Evolutionary conservation across 1,140 invertebrate species (phyloP).

Genomic region (Cataglyphis hispanica): DNA sequence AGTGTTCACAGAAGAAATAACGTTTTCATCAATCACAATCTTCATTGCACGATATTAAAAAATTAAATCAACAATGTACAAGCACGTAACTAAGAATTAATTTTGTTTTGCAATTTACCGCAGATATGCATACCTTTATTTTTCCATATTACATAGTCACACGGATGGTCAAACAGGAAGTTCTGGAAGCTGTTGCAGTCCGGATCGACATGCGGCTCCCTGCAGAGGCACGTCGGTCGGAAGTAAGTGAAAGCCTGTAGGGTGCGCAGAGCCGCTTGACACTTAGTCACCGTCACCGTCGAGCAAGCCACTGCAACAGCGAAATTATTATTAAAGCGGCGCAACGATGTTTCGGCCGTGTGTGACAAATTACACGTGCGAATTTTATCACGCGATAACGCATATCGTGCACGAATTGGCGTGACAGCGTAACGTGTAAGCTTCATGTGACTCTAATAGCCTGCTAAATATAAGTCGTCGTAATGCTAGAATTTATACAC

Average conservation of each 20-base stretch:
- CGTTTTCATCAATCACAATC: background rate
- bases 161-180: slow-evolving; percentile 96
- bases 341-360: background rate
- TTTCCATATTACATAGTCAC: slow-evolving; percentile 94
- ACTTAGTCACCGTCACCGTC: slow-evolving; percentile 96
- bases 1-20: background rate
- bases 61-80: background rate
- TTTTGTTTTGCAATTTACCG: background rate
- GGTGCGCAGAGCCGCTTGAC: slow-evolving; percentile 94
- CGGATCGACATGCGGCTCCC: slow-evolving; percentile 94
- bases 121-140: slow-evolving; percentile 87
- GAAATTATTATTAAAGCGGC: slow-evolving; percentile 71
- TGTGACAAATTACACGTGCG: slow-evolving; percentile 54
- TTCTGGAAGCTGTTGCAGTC: slow-evolving; percentile 96
- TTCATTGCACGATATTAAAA: background rate
- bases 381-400: slow-evolving; percentile 42
- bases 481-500: slow-evolving; percentile 17
- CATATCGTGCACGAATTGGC: slow-evolving; percentile 16
- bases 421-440: background rate
- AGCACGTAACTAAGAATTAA: background rate
- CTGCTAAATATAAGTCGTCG: slow-evolving; percentile 20
- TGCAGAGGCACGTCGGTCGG: slow-evolving; percentile 96
- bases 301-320: slow-evolving; percentile 95
- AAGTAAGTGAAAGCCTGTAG: slow-evolving; percentile 96
- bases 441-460: background rate